Evolutionary conservation across 2,113 vertebrate species (phyloP).

Genomic region (Oceanodroma tethys): DNA sequence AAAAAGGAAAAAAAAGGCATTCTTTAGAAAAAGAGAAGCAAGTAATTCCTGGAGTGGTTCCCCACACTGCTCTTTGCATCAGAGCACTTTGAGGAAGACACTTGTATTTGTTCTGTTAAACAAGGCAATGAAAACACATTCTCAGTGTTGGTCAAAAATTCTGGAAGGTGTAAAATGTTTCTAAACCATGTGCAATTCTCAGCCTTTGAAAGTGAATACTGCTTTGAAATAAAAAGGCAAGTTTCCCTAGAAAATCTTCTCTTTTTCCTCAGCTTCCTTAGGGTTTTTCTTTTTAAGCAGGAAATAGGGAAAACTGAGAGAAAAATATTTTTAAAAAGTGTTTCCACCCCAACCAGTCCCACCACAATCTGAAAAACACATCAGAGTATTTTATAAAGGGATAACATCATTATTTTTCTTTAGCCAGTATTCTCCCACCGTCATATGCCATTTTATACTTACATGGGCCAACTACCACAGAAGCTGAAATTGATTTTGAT

Average conservation of each 20-base stretch:
- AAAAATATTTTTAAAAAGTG: neutral
- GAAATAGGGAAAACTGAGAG: neutral
- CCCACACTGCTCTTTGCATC: neutral
- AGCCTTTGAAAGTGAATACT: neutral
- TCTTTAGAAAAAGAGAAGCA: neutral
- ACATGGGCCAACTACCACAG: neutral
- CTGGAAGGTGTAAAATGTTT: neutral
- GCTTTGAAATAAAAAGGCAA: neutral
- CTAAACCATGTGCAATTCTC: neutral
- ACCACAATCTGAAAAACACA: neutral
- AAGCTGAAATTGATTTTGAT: neutral
- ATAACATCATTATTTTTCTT: neutral
- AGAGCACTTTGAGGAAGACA: neutral
- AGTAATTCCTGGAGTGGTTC: neutral
- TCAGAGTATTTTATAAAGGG: neutral
- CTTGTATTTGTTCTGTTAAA: neutral
- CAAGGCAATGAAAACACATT: neutral
- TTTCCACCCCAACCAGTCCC: neutral
- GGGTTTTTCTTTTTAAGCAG: neutral
- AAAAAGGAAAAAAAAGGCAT: accelerated
- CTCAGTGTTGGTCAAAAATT: neutral
- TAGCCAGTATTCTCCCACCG: neutral
- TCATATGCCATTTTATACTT: neutral
- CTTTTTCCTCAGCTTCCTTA: neutral
- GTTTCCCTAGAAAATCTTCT: neutral